Evolutionary conservation across 2,113 vertebrate genomes (phyloP).

Genomic region (Syrmaticus mikado): DNA sequence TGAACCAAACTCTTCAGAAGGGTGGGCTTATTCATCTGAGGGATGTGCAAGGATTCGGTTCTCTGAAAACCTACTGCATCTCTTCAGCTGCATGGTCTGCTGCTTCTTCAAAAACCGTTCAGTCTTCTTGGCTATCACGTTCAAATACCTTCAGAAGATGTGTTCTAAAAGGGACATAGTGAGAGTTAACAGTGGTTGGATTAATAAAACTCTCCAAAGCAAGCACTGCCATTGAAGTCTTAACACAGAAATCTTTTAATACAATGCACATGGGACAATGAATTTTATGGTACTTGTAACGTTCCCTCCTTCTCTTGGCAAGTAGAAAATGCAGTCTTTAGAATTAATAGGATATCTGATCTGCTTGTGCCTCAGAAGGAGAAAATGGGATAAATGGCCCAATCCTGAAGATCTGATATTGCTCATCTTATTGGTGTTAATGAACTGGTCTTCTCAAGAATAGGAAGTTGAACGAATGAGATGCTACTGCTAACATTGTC

Average conservation of each 20-base stretch:
- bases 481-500: not conserved
- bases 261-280: not conserved
- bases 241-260: conserved; percentile 5
- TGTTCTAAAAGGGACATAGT: not conserved
- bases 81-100: not conserved
- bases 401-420: not conserved
- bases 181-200: not conserved
- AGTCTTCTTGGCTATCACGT: not conserved
- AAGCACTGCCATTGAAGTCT: conserved; percentile 1
- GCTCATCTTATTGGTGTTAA: not conserved
- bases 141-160: not conserved
- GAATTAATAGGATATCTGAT: conserved; percentile 22
- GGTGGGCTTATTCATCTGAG: not conserved
- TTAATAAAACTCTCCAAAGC: conserved; percentile 19
- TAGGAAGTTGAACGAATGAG: not conserved
- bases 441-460: not conserved
- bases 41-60: not conserved
- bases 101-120: not conserved
- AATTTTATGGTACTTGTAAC: not conserved
- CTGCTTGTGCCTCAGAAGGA: conserved; percentile 6
- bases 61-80: not conserved
- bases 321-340: not conserved
- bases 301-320: conserved; percentile 15
- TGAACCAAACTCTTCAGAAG: not conserved
- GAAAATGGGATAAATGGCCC: not conserved